Conservation (phyloP, 2,113 vertebrate genomes). For the Suncus etruscus region DNA sequence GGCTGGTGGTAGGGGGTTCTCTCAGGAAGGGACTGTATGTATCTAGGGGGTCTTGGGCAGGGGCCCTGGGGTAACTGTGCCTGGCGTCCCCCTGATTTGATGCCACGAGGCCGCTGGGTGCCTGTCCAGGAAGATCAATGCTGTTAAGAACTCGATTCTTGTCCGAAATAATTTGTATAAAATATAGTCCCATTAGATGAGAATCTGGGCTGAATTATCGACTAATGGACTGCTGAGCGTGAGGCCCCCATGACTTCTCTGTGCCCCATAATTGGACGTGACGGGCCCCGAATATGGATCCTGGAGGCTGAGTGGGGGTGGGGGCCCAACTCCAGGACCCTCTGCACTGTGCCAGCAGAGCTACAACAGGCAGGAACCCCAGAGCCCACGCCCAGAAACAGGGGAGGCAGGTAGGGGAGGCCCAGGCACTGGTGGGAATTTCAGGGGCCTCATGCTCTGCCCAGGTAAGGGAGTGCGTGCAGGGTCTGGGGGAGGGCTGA, state of each 20-base stretch:
- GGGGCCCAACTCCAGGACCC: accelerated
- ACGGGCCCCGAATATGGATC: accelerated
- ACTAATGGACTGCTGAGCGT: slow-evolving; percentile 40
- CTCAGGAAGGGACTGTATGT: background rate
- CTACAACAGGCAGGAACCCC: too few species aligned
- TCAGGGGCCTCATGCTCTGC: too few species aligned
- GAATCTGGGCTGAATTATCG: slow-evolving; percentile 55
- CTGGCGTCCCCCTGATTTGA: background rate
- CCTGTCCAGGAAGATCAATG: slow-evolving; percentile 63
- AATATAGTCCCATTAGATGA: slow-evolving; percentile 69
- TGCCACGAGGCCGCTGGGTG: accelerated
- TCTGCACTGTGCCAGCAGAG: accelerated
- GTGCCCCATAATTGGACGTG: background rate
- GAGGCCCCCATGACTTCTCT: background rate
- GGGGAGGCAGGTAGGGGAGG: too few species aligned
- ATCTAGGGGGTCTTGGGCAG: background rate
- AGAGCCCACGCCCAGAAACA: too few species aligned
- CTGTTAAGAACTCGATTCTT: slow-evolving; percentile 61
- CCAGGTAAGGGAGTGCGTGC: too few species aligned
- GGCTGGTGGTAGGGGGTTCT: accelerated
- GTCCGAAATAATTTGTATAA: slow-evolving; percentile 70
- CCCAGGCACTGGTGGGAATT: too few species aligned
- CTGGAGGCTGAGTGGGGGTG: accelerated
- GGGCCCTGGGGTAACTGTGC: accelerated
- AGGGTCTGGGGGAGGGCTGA: too few species aligned